Conservation (phyloP, 2,888 invertebrate species). For the Serripes groenlandicus region DNA sequence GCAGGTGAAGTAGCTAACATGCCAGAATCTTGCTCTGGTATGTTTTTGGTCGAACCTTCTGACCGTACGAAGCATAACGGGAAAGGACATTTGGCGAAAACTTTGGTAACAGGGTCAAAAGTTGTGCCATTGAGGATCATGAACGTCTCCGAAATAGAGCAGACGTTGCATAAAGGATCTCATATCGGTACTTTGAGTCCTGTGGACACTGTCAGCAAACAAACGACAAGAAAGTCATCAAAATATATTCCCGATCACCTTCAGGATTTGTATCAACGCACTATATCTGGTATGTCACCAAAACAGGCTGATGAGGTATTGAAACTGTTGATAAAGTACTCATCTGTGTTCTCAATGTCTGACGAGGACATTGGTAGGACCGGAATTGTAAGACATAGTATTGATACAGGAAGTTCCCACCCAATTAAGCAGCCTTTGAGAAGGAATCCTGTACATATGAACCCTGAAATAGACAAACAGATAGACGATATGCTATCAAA, state of each 20-base stretch:
- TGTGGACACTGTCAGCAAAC: background rate
- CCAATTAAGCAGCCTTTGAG: constrained; percentile 41
- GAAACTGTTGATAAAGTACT: constrained; percentile 9
- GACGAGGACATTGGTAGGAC: constrained; percentile 32
- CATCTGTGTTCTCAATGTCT: constrained; percentile 5
- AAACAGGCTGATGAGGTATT: background rate
- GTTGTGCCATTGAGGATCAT: background rate
- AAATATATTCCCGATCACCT: constrained; percentile 16
- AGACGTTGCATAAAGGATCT: background rate
- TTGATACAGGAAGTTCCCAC: background rate
- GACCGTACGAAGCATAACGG: background rate
- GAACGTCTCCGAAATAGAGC: background rate
- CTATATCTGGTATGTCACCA: background rate
- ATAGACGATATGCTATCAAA: constrained; percentile 48
- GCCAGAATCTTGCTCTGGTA: no score
- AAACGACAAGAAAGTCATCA: no score
- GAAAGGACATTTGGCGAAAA: background rate
- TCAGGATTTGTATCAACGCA: constrained; percentile 2
- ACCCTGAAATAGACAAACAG: constrained; percentile 42
- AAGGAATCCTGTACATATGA: constrained; percentile 38
- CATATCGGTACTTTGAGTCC: background rate
- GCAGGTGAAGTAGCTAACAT: background rate
- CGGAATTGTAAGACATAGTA: constrained; percentile 18
- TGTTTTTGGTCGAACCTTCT: background rate
- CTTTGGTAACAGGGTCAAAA: background rate